phyloP scores from a whole-genome alignment of 2,797 vertebrate genomes.

The Melanotaenia trifasciata region DNA sequence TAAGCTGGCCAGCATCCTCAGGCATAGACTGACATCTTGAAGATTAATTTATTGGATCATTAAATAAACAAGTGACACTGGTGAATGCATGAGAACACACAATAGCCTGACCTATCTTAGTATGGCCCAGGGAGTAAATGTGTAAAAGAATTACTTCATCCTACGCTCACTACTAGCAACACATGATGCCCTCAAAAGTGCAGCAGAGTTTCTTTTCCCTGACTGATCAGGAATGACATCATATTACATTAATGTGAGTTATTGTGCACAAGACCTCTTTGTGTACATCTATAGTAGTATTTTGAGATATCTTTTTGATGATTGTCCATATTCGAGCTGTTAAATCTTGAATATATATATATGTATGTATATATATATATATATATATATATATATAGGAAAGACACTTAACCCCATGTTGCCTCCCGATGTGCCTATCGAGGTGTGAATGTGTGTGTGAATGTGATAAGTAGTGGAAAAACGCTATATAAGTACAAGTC shows the following conservation, averaged over 20 bases:
- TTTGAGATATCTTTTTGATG: not conserved
- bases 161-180: not conserved
- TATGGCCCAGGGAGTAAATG: not conserved
- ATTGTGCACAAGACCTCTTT: not conserved
- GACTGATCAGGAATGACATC: constrained; percentile 24
- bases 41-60: too few relatives aligned
- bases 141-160: constrained; percentile 27
- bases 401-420: too few relatives aligned
- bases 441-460: too few relatives aligned
- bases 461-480: too few relatives aligned
- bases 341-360: too few relatives aligned
- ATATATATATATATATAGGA: too few relatives aligned
- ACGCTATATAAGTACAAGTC: too few relatives aligned
- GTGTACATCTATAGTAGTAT: not conserved
- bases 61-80: not conserved
- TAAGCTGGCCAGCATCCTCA: constrained; percentile 18
- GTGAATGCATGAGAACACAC: constrained; percentile 8
- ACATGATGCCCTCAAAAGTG: constrained; percentile 21
- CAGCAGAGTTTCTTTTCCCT: constrained; percentile 15
- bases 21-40: constrained; percentile 11
- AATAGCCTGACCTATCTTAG: constrained; percentile 20
- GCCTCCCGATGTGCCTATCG: too few relatives aligned
- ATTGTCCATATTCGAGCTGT: too few relatives aligned
- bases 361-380: too few relatives aligned
- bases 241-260: constrained; percentile 8